Conservation (phyloP, 2,888 invertebrate genomes). For the Coenonympha glycerion region DNA sequence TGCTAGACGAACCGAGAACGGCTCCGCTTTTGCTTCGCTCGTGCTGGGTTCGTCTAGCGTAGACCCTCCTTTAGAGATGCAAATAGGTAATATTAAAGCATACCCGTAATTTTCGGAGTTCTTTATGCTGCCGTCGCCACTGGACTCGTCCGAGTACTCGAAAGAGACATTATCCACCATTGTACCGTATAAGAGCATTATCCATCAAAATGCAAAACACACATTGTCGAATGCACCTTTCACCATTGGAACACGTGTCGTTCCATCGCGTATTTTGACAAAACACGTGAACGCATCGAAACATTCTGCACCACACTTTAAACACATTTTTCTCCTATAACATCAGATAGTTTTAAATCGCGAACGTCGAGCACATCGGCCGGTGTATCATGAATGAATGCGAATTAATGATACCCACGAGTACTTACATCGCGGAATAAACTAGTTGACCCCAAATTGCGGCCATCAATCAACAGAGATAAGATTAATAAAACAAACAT, state of each 20-base stretch:
- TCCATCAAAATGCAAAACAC: conserved; percentile 32
- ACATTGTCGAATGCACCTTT: conserved; percentile 20
- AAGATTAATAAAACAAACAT: conserved; percentile 22
- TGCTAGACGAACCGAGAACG: too few species aligned
- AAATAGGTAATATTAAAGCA: conserved; percentile 34
- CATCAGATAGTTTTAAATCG: conserved; percentile 3
- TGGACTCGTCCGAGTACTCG: conserved; percentile 65
- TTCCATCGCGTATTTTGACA: conserved; percentile 8
- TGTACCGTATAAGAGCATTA: conserved; percentile 34
- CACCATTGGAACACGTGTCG: conserved; percentile 13
- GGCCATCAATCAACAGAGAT: conserved; percentile 22
- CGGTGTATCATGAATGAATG: conserved; percentile 19
- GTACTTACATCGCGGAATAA: conserved; percentile 12
- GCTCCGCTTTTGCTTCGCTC: too few species aligned
- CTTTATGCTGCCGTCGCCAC: conserved; percentile 42
- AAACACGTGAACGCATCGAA: conserved; percentile 12
- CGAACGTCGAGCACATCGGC: not conserved
- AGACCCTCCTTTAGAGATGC: too few species aligned
- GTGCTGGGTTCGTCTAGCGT: too few species aligned
- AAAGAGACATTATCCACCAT: conserved; percentile 70
- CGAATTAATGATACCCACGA: conserved; percentile 11
- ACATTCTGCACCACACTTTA: conserved; percentile 5
- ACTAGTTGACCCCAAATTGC: conserved; percentile 18
- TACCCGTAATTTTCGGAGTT: conserved; percentile 44
- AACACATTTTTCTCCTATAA: conserved; percentile 1